phyloP scores from a whole-genome alignment of 2,797 vertebrate genomes.

The Smutsia gigantea region DNA sequence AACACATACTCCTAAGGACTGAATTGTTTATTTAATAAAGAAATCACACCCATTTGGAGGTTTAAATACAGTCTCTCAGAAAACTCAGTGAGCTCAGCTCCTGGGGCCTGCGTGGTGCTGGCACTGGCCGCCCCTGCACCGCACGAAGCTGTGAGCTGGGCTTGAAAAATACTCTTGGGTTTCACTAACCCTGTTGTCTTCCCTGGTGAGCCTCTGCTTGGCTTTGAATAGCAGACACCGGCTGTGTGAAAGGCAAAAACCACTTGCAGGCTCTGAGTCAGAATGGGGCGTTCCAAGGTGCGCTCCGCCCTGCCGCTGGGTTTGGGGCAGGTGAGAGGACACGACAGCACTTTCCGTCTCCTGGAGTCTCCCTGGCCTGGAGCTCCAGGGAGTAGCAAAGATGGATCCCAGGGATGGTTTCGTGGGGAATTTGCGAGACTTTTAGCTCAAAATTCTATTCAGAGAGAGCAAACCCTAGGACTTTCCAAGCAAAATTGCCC shows the following conservation, averaged over 20 bases:
- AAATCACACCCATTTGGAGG: slow-evolving; percentile 59
- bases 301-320: too few species aligned
- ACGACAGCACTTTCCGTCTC: not conserved
- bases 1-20: slow-evolving; percentile 1
- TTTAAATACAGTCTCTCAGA: slow-evolving; percentile 66
- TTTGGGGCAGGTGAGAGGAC: not conserved
- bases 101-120: slow-evolving; percentile 31
- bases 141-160: not conserved
- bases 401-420: not conserved
- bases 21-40: slow-evolving; percentile 53
- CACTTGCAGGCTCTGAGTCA: not conserved
- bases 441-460: not conserved
- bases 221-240: not conserved
- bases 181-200: not conserved
- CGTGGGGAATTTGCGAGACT: not conserved
- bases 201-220: not conserved
- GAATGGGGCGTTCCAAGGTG: not conserved
- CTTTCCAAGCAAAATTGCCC: not conserved
- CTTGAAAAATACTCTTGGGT: not conserved
- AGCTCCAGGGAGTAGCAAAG: not conserved
- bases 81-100: slow-evolving; percentile 39
- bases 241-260: not conserved
- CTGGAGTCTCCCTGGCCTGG: not conserved
- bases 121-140: not conserved
- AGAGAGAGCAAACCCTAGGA: not conserved